Conservation (phyloP, 1,140 invertebrate genomes). For the Tetramorium simillimum region DNA sequence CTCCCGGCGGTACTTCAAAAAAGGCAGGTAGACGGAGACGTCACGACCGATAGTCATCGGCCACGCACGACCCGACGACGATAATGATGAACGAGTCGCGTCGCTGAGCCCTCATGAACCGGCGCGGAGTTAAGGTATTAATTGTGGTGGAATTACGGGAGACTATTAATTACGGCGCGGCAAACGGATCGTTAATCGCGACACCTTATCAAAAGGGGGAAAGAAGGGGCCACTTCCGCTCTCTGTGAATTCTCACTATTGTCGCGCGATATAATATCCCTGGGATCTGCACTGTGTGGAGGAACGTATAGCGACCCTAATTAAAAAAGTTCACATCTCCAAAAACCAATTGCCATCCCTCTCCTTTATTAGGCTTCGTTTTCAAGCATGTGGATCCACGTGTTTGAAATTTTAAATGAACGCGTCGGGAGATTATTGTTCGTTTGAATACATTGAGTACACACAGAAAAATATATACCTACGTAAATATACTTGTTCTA, state of each 20-base stretch:
- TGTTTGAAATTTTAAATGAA: background rate
- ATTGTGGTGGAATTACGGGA: slow-evolving; percentile 31
- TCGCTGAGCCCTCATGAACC: slow-evolving; percentile 40
- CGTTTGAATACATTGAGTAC: no score
- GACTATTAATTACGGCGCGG: slow-evolving; percentile 42
- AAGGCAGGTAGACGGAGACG: slow-evolving; percentile 9
- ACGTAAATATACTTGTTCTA: no score
- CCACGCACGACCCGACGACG: slow-evolving; percentile 31
- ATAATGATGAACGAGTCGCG: slow-evolving; percentile 27
- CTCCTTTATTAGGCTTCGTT: background rate
- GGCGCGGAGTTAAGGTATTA: slow-evolving; percentile 57
- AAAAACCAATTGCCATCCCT: background rate
- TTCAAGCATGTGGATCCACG: background rate
- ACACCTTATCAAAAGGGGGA: background rate
- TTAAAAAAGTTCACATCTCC: background rate
- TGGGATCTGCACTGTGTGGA: background rate
- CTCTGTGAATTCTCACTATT: background rate
- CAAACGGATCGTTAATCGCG: slow-evolving; percentile 45
- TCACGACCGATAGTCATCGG: slow-evolving; percentile 40
- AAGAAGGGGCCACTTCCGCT: background rate
- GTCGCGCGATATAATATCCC: background rate
- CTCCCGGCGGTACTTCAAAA: slow-evolving; percentile 22
- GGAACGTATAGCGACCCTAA: background rate
- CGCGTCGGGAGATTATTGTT: background rate
- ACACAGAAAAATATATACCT: no score